phyloP scores from a whole-genome alignment of 2,797 vertebrate genomes.

The Molossus alvarezi region DNA sequence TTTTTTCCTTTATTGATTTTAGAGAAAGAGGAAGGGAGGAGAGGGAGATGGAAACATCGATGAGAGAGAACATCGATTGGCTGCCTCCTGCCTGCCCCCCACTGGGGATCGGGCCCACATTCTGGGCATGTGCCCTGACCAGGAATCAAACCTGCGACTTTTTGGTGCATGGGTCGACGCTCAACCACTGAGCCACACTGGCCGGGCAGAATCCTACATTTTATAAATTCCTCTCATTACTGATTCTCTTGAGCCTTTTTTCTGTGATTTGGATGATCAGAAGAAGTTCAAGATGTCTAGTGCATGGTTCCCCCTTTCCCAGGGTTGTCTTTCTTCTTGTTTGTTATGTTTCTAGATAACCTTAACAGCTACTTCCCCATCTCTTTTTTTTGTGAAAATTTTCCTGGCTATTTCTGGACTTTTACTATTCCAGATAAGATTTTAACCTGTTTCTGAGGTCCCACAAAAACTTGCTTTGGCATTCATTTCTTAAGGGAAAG shows the following conservation, averaged over 20 bases:
- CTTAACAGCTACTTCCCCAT: background rate
- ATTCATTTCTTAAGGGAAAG: slow-evolving; percentile 23
- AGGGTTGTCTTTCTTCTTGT: background rate
- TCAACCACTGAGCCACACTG: too few relatives aligned
- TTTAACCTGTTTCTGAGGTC: slow-evolving; percentile 50
- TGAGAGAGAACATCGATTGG: too few relatives aligned
- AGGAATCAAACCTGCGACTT: too few relatives aligned
- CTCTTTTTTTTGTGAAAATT: background rate
- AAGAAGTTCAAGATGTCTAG: background rate
- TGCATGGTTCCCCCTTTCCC: background rate
- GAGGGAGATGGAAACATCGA: too few relatives aligned
- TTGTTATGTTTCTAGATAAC: background rate
- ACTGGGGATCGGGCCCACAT: too few relatives aligned
- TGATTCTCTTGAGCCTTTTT: background rate
- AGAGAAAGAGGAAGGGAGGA: too few relatives aligned
- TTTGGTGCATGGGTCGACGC: too few relatives aligned
- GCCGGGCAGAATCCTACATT: too few relatives aligned
- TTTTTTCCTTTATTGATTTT: too few relatives aligned
- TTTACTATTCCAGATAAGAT: slow-evolving; percentile 1
- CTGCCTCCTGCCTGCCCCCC: too few relatives aligned
- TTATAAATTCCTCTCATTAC: background rate
- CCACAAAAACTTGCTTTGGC: slow-evolving; percentile 5
- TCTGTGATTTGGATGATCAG: background rate
- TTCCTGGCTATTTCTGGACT: background rate
- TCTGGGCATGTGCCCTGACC: too few relatives aligned